These are phyloP conservation scores for Empidonax traillii DNA, from an alignment of 2,113 vertebrate species.

Conservation along the genomic window DNA sequence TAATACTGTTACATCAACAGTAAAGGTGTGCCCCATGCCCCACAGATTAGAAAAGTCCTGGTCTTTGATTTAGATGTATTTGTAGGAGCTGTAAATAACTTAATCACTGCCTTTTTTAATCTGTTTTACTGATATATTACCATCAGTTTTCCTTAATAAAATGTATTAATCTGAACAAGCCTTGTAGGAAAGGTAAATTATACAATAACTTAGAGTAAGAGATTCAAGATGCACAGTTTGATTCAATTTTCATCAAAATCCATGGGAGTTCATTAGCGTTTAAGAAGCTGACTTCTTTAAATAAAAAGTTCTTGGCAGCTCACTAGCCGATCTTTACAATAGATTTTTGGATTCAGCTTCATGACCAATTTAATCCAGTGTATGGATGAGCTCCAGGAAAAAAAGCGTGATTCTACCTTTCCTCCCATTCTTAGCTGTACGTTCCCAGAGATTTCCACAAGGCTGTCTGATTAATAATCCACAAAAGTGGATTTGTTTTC, in stretches of 20 bases:
- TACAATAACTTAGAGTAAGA: conserved; percentile 1
- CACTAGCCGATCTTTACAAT: background rate
- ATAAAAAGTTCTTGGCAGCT: background rate
- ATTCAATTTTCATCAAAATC: conserved; percentile 43
- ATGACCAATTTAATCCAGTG: background rate
- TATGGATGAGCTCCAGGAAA: background rate
- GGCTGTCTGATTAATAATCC: background rate
- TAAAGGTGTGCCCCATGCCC: background rate
- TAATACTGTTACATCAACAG: background rate
- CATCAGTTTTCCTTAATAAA: background rate
- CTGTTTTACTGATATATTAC: background rate
- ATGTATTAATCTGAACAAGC: background rate
- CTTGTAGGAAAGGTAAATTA: background rate
- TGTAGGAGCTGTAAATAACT: conserved; percentile 2
- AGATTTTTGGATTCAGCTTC: background rate
- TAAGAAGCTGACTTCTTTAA: background rate
- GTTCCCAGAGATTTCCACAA: background rate
- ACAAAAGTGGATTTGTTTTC: background rate
- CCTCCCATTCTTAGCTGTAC: background rate
- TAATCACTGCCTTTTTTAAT: background rate
- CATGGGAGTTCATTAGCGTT: conserved; percentile 5
- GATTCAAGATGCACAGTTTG: conserved; percentile 1
- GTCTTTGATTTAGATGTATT: background rate
- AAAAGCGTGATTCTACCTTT: background rate
- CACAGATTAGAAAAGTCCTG: background rate